Evolutionary conservation across 92 coral and sea anemone species (phyloP).

Genomic region (Actinernus sp.): DNA sequence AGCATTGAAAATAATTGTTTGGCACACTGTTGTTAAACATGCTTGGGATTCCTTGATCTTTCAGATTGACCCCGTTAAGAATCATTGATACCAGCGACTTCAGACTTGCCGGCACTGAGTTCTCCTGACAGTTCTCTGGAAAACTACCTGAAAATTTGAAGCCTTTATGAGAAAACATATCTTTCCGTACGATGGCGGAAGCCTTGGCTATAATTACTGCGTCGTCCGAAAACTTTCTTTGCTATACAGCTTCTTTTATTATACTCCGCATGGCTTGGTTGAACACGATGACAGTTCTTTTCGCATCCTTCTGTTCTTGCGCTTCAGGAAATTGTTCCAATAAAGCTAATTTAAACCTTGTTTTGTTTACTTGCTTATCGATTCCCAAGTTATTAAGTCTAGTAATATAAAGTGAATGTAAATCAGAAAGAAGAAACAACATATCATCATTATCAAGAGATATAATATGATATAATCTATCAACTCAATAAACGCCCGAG

Average conservation of each 20-base stretch:
- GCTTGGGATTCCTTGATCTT: constrained; percentile 54
- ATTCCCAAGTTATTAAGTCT: not conserved
- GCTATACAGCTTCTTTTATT: not conserved
- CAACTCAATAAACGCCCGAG: not conserved
- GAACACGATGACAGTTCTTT: not conserved
- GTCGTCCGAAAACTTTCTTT: not conserved
- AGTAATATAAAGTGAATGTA: not conserved
- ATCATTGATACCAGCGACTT: too few species aligned
- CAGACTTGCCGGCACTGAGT: not conserved
- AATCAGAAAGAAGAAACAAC: not conserved
- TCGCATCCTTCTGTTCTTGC: not conserved
- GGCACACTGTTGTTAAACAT: constrained; percentile 83
- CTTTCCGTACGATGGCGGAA: not conserved
- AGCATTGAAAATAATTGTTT: constrained; percentile 65
- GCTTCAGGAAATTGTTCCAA: not conserved
- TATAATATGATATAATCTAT: not conserved
- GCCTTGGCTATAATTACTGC: not conserved
- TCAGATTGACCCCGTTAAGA: constrained; percentile 43
- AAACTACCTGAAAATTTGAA: not conserved
- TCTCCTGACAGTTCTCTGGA: not conserved
- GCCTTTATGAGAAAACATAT: constrained; percentile 1
- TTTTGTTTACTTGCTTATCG: not conserved
- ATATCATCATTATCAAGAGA: not conserved
- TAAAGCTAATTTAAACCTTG: not conserved
- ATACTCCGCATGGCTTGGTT: not conserved